Evolutionary conservation across 2,797 vertebrate species (phyloP), one percentile per base, ranked within the genome.

Genomic region (Chelidonichthys spinosus): DNA sequence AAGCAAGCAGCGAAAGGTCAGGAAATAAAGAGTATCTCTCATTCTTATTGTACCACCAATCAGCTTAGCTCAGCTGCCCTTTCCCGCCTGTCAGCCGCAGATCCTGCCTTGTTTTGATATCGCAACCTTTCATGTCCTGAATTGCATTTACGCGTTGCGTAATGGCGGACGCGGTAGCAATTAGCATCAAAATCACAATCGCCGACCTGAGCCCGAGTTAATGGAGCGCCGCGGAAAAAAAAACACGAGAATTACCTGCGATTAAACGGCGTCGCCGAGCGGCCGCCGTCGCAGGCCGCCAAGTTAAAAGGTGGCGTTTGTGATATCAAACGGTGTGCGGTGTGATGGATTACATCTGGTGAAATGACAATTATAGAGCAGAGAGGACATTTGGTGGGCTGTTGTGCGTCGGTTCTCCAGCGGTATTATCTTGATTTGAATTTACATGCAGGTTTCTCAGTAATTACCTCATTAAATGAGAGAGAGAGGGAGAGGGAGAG

Each of bases 11-110:
- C 80, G 76, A 94, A 95, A 95, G 94, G 94, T 95, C 93, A 94
- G 89, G 87, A 89, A 87, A 94, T 92, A 92, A 93, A 94, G 89
- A 90, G 90, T 76, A 90, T 86, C 89, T 79, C 89, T 93, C 87
- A 81, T 82, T 93, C 91, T 92, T 89, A 89, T 89, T 92, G 83
- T 87, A 87, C 79, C 84, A 88, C 92, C 93, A 93, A 92, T 94
- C 92, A 90, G 78, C 87, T 90, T 78, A 82, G 90, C 84, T 89
- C 83, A 74, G 83, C 76, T 93, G 93, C 92, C 93, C 94, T 94
- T 94, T 94, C 84, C 84, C 43, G 69, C 78, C 88, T 89, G 89
- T 90, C 92, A 90, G 85, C 63, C 43, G 25, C 61, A 72, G 71
- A 87, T 90, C 82, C 73, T 78, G 83, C 69, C 83, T 72, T 74